phyloP scores from a whole-genome alignment of 1,140 invertebrate genomes.

The Hycleus phaleratus region DNA sequence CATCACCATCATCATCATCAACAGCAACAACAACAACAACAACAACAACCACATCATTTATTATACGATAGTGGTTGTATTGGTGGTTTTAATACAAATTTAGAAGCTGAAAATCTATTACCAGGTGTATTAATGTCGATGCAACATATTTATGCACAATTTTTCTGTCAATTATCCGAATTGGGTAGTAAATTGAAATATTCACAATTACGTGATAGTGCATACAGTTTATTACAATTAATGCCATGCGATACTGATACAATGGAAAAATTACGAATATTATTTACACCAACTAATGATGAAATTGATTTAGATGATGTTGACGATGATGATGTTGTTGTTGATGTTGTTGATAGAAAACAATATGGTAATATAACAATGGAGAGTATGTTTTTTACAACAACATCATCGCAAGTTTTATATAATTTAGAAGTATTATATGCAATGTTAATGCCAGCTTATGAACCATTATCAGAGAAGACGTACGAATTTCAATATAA shows the following conservation, averaged over 20 bases:
- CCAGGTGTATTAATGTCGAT: slow-evolving; percentile 78
- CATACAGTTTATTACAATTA: slow-evolving; percentile 76
- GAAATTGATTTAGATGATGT: too few relatives aligned
- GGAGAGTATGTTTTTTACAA: slow-evolving; percentile 65
- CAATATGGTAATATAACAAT: slow-evolving; percentile 43
- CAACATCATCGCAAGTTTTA: slow-evolving; percentile 61
- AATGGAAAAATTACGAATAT: slow-evolving; percentile 54
- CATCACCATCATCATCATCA: slow-evolving; percentile 52
- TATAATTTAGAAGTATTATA: slow-evolving; percentile 71
- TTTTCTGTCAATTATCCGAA: slow-evolving; percentile 87
- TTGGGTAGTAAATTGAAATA: slow-evolving; percentile 76
- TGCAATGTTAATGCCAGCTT: slow-evolving; percentile 84
- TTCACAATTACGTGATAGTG: slow-evolving; percentile 73
- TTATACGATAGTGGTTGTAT: slow-evolving; percentile 20
- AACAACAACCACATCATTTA: too few relatives aligned
- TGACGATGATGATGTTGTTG: too few relatives aligned
- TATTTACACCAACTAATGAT: slow-evolving; percentile 39
- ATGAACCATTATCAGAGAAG: slow-evolving; percentile 72
- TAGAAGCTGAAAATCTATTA: slow-evolving; percentile 78
- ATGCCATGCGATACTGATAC: slow-evolving; percentile 81
- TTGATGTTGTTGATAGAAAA: too few relatives aligned
- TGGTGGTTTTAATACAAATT: slow-evolving; percentile 44
- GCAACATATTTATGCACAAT: slow-evolving; percentile 72
- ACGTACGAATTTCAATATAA: slow-evolving; percentile 82
- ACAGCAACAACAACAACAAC: not conserved